Conservation (phyloP, 1,140 invertebrate genomes). For the Conus betulinus region DNA sequence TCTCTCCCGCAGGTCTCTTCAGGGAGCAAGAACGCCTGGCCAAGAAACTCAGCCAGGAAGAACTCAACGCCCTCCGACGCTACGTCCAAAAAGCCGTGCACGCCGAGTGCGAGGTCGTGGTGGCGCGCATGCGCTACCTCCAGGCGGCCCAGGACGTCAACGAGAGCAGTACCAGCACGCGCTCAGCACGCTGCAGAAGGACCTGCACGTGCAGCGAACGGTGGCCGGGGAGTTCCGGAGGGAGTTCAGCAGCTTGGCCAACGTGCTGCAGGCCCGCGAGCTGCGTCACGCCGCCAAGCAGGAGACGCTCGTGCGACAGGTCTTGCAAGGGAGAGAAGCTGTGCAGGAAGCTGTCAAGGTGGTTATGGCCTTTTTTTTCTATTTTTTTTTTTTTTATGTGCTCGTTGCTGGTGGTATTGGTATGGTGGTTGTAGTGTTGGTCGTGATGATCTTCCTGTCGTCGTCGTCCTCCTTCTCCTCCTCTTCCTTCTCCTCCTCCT, state of each 20-base stretch:
- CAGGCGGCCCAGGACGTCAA: slow-evolving; percentile 37
- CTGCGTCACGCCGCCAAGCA: slow-evolving; percentile 14
- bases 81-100: slow-evolving; percentile 21
- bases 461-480: background rate
- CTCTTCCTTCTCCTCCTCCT: no score
- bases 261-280: slow-evolving; percentile 33
- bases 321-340: background rate
- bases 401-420: no score
- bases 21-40: slow-evolving; percentile 35
- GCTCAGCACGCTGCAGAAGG: slow-evolving; percentile 33
- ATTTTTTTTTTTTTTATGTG: no score
- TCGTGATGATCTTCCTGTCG: no score
- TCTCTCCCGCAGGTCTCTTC: slow-evolving; percentile 26
- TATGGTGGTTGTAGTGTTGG: no score
- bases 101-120: slow-evolving; percentile 28
- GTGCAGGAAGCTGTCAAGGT: slow-evolving; percentile 21
- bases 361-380: background rate
- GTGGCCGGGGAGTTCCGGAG: slow-evolving; percentile 41
- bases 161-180: slow-evolving; percentile 37
- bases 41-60: slow-evolving; percentile 38
- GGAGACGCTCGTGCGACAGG: slow-evolving; percentile 26
- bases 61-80: slow-evolving; percentile 33
- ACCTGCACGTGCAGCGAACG: slow-evolving; percentile 18
- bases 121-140: slow-evolving; percentile 34
- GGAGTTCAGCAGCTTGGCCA: slow-evolving; percentile 37